These are phyloP conservation scores for Chlamydotis undulata DNA, from an alignment of 2,113 vertebrate species.

Conservation along the genomic window DNA sequence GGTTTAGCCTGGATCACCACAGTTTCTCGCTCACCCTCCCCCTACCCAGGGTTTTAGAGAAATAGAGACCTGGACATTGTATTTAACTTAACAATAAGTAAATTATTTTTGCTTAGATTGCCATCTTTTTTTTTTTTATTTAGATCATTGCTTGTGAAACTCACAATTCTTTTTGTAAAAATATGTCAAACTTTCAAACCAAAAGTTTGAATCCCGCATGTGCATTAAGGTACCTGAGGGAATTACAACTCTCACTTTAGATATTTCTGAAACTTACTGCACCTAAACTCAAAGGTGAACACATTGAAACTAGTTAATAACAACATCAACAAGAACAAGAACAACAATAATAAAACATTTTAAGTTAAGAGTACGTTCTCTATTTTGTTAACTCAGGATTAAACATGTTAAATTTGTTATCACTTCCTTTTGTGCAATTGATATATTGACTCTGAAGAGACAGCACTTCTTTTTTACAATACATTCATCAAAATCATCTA, in stretches of 20 bases:
- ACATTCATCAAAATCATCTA: neutral
- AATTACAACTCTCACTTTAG: neutral
- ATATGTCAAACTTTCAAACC: neutral
- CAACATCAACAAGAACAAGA: neutral
- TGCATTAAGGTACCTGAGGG: neutral
- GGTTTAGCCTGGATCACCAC: too few species aligned
- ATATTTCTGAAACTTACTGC: neutral
- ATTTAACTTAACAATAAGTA: neutral
- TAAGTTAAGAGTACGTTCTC: neutral
- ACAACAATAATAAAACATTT: neutral
- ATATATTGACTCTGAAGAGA: neutral
- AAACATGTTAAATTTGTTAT: neutral
- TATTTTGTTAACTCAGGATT: neutral
- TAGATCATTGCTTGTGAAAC: neutral
- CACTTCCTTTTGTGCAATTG: neutral
- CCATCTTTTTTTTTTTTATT: neutral
- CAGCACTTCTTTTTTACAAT: neutral
- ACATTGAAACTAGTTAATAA: neutral
- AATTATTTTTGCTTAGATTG: neutral
- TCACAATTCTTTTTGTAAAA: neutral
- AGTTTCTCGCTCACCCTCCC: too few species aligned
- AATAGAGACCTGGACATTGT: neutral
- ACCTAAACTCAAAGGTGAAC: neutral
- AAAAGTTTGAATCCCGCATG: neutral
- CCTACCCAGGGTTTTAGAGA: neutral